Evolutionary conservation across 2,888 invertebrate species (phyloP).

Genomic region (Athripsodes cinereus): DNA sequence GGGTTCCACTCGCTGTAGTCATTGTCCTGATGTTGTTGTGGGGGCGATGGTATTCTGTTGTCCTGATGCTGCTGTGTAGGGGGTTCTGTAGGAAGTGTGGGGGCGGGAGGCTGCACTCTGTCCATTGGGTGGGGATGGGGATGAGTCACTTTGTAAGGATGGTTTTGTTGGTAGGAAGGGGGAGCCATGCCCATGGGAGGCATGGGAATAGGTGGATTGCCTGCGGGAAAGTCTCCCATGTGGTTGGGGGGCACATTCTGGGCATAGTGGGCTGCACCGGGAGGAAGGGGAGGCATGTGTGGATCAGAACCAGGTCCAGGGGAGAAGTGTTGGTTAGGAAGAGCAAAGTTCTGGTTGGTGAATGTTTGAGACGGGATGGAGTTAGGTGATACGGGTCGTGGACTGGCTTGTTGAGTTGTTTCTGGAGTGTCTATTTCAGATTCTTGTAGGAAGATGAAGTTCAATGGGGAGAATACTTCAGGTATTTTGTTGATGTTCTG

Average conservation of each 20-base stretch:
- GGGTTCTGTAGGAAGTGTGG: conserved; percentile 22
- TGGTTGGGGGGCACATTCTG: conserved; percentile 44
- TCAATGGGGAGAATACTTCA: conserved; percentile 70
- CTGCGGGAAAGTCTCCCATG: conserved; percentile 39
- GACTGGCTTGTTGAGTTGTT: conserved; percentile 46
- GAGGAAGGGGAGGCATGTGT: conserved; percentile 37
- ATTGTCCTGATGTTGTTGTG: conserved; percentile 34
- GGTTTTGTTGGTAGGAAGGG: conserved; percentile 27
- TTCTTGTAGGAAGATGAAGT: conserved; percentile 82
- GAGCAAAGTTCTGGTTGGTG: conserved; percentile 73
- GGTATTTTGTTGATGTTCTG: conserved; percentile 55
- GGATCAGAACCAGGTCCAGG: conserved; percentile 35
- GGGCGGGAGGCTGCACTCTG: not conserved
- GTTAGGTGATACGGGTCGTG: conserved; percentile 32
- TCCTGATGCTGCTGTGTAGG: conserved; percentile 31
- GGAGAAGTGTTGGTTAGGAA: conserved; percentile 33
- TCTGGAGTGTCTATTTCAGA: conserved; percentile 80
- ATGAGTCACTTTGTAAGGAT: conserved; percentile 11
- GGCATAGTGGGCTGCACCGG: conserved; percentile 39
- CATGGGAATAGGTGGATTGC: conserved; percentile 50
- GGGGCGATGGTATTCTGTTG: conserved; percentile 19
- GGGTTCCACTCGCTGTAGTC: conserved; percentile 19
- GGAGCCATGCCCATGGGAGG: conserved; percentile 40
- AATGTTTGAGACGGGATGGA: conserved; percentile 77
- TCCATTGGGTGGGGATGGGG: conserved; percentile 1